Evolutionary conservation across 2,797 vertebrate species (phyloP).

Genomic region (Clarias laeviceps): DNA sequence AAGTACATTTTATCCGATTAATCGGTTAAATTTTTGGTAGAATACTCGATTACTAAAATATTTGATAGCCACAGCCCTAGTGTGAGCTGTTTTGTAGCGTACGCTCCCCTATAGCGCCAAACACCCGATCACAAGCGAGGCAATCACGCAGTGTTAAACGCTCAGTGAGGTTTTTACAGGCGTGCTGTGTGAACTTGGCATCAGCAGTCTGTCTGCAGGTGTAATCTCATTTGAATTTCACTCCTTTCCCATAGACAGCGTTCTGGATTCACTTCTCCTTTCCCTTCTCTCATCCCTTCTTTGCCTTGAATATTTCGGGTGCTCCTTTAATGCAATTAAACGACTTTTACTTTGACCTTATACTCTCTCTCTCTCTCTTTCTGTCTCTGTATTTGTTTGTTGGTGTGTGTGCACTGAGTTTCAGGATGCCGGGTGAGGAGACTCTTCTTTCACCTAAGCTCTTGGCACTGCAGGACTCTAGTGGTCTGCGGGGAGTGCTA

Average conservation of each 20-base stretch:
- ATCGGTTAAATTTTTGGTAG: no score
- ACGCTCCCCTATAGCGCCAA: neutral
- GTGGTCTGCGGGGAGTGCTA: no score
- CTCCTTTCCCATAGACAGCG: neutral
- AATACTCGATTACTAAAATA: no score
- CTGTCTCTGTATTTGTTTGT: no score
- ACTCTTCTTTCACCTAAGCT: neutral
- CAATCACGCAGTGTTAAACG: neutral
- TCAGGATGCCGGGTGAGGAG: no score
- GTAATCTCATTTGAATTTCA: neutral
- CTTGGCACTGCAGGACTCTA: no score
- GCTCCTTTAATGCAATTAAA: slow-evolving; percentile 52
- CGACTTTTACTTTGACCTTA: slow-evolving; percentile 2
- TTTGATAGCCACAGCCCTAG: no score
- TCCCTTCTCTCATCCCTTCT: slow-evolving; percentile 1
- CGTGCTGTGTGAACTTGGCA: neutral
- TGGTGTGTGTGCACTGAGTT: no score
- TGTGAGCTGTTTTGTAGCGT: no score
- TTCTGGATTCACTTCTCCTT: neutral
- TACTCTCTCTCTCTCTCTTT: no score
- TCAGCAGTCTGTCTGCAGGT: neutral
- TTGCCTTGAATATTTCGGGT: slow-evolving; percentile 35
- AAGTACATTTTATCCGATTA: no score
- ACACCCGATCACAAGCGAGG: neutral
- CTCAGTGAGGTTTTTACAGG: neutral